A percentile compares a stretch with the other conserved stretches of the same genome.
phyloP scores from a whole-genome alignment of 2,113 vertebrate genomes.

The Eidolon helvum region DNA sequence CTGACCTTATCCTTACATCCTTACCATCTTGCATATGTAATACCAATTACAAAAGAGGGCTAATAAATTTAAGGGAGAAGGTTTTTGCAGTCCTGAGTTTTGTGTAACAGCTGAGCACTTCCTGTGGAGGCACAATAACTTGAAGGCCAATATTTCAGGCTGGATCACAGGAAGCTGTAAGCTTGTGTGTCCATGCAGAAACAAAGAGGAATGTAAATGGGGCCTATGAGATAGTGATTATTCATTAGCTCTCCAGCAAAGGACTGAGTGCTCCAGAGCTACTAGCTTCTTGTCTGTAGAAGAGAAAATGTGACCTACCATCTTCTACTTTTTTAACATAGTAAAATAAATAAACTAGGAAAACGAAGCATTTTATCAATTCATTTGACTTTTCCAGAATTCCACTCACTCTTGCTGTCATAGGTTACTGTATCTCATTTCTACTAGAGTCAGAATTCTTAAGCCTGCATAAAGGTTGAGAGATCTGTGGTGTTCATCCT shows the following conservation, averaged over 20 bases:
- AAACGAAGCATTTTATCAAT: conserved; percentile 23
- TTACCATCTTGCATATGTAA: not conserved
- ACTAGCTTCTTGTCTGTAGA: conserved; percentile 40
- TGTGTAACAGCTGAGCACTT: conserved; percentile 3
- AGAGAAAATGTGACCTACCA: conserved; percentile 43
- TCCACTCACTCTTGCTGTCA: not conserved
- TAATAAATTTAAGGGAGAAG: conserved; percentile 36
- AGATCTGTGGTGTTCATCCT: not conserved
- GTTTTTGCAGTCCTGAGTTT: not conserved
- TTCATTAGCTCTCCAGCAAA: conserved; percentile 43
- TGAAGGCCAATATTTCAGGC: conserved; percentile 33
- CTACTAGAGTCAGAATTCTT: conserved; percentile 17
- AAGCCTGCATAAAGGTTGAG: not conserved
- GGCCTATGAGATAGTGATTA: conserved; percentile 49
- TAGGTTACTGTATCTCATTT: not conserved
- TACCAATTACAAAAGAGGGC: conserved; percentile 24
- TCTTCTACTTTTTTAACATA: conserved; percentile 46
- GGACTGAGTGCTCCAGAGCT: not conserved
- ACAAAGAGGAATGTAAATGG: conserved; percentile 51
- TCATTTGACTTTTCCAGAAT: not conserved
- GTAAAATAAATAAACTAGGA: conserved; percentile 29
- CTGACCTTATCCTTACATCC: not conserved
- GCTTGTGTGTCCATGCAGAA: conserved; percentile 41
- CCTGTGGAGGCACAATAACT: not conserved
- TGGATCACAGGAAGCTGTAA: conserved; percentile 14